phyloP scores from a whole-genome alignment of 1,140 invertebrate genomes.

The Tetramorium parvispinum region DNA sequence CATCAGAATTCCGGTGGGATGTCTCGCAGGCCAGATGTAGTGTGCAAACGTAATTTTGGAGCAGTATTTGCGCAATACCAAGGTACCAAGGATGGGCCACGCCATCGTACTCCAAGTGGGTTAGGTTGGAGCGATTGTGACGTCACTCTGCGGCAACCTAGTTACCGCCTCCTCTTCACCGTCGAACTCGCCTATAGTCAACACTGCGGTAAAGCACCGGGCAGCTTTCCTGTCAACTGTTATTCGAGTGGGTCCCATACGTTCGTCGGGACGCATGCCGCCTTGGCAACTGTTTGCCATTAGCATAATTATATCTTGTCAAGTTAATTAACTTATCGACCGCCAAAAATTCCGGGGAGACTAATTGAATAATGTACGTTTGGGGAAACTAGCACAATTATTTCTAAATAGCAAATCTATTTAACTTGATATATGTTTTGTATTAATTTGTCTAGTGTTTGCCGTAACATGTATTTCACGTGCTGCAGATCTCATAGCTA shows the following conservation, averaged over 20 bases:
- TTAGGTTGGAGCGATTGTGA: slow-evolving; percentile 73
- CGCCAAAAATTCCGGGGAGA: neutral
- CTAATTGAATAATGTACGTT: slow-evolving; percentile 5
- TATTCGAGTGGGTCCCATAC: slow-evolving; percentile 42
- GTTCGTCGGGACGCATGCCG: slow-evolving; percentile 21
- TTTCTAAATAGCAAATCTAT: neutral
- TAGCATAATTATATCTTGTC: slow-evolving; percentile 23
- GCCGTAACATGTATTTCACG: neutral
- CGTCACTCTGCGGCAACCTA: slow-evolving; percentile 77
- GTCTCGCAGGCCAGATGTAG: neutral
- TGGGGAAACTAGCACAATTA: neutral
- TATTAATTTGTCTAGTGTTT: neutral
- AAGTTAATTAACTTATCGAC: neutral
- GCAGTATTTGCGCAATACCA: slow-evolving; percentile 66
- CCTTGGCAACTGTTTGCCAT: neutral
- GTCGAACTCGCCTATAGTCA: slow-evolving; percentile 64
- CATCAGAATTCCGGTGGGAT: slow-evolving; percentile 7
- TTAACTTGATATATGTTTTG: neutral
- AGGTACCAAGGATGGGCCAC: slow-evolving; percentile 4
- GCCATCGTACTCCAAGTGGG: slow-evolving; percentile 65
- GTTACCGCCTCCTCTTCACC: slow-evolving; percentile 65
- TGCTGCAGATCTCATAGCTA: neutral
- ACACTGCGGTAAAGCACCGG: slow-evolving; percentile 72
- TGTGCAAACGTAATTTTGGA: slow-evolving; percentile 63
- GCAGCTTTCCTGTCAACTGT: slow-evolving; percentile 56